Percentiles rank a stretch among this genome's conserved stretches.
phyloP scores from a whole-genome alignment of 2,797 vertebrate genomes.

The Phataginus tricuspis region DNA sequence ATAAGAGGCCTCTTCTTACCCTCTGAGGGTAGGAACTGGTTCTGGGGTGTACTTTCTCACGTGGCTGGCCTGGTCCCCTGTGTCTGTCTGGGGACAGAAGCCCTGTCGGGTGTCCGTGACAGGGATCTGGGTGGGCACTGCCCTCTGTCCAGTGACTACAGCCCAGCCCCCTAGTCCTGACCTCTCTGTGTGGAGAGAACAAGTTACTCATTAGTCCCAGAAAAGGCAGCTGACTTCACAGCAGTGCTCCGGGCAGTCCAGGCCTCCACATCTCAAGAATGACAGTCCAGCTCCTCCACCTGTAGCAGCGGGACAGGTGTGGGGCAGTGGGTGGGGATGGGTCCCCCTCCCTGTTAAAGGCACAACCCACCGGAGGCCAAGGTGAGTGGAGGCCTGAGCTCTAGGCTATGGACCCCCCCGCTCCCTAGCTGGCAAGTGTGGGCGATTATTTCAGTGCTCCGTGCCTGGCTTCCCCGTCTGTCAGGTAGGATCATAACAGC shows the following conservation, averaged over 20 bases:
- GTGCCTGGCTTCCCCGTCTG: background rate
- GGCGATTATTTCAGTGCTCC: accelerated
- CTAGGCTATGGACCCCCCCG: accelerated
- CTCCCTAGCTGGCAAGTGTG: no score
- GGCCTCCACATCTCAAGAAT: conserved; percentile 22
- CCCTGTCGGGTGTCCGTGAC: background rate
- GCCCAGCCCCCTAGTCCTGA: background rate
- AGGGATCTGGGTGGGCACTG: background rate
- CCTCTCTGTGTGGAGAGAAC: background rate
- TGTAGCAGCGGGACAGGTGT: conserved; percentile 57
- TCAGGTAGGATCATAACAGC: background rate
- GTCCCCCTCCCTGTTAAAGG: background rate
- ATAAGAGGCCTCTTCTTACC: background rate
- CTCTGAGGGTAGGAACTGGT: background rate
- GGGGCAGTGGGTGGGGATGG: background rate
- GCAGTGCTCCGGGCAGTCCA: conserved; percentile 48
- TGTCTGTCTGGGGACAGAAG: background rate
- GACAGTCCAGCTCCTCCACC: conserved; percentile 49
- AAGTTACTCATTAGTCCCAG: conserved; percentile 52
- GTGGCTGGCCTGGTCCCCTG: background rate
- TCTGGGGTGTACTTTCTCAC: background rate
- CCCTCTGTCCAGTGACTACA: background rate
- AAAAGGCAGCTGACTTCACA: conserved; percentile 69
- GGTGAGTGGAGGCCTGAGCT: background rate
- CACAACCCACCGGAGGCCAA: background rate